Evolutionary conservation across 2,888 invertebrate species (phyloP).

Genomic region (Eristalis intricaria): DNA sequence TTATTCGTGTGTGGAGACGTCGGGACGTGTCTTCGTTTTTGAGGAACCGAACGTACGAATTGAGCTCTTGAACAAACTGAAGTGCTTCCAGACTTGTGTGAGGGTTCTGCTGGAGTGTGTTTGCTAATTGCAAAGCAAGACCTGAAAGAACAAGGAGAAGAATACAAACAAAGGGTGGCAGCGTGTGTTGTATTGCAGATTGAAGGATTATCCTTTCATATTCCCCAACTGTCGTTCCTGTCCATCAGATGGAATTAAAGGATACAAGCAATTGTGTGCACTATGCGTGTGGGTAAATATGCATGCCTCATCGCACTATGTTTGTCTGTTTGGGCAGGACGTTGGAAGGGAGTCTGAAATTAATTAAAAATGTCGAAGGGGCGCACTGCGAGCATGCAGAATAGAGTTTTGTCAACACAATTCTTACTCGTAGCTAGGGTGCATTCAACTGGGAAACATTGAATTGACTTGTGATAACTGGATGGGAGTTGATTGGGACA

Average conservation of each 20-base stretch:
- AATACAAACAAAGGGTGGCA: neutral
- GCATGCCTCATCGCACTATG: neutral
- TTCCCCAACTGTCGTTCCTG: neutral
- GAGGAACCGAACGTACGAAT: neutral
- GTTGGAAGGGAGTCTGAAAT: neutral
- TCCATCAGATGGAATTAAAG: neutral
- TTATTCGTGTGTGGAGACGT: neutral
- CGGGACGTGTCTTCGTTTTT: slow-evolving; percentile 24
- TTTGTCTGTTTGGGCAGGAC: neutral
- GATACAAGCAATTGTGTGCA: neutral
- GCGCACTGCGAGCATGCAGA: neutral
- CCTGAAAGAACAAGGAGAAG: neutral
- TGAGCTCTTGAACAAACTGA: neutral
- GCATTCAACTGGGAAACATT: neutral
- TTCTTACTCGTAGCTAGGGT: neutral
- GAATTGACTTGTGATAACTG: neutral
- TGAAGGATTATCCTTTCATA: slow-evolving; percentile 29
- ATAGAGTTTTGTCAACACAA: neutral
- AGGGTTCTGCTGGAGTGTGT: neutral
- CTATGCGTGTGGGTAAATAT: neutral
- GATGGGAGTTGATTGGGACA: too few relatives aligned
- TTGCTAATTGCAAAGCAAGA: neutral
- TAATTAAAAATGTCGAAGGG: neutral
- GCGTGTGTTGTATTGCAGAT: neutral
- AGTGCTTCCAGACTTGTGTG: neutral